Conservation (phyloP, 2,888 invertebrate species). For the Oscheius myriophilus region DNA sequence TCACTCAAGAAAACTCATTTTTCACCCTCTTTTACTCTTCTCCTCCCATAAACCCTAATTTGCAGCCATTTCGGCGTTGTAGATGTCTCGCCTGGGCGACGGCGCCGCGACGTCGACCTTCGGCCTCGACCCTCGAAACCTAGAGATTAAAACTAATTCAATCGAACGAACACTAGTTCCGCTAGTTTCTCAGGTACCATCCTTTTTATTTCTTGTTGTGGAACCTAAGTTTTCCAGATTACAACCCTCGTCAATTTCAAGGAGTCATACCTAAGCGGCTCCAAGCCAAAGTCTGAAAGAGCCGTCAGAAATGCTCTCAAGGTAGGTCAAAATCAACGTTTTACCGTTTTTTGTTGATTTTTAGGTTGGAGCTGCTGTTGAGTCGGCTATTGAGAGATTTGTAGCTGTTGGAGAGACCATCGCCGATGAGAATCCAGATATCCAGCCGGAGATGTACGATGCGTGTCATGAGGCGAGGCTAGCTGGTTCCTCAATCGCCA, state of each 20-base stretch:
- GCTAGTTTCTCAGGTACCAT: constrained; percentile 88
- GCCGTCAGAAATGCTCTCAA: constrained; percentile 81
- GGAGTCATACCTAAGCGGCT: constrained; percentile 77
- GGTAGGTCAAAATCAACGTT: constrained; percentile 43
- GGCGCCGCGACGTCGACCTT: constrained; percentile 29
- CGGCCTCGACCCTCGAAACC: constrained; percentile 69
- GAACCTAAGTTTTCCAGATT: constrained; percentile 77
- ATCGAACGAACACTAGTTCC: constrained; percentile 92
- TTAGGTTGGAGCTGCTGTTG: constrained; percentile 93
- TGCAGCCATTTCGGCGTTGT: constrained; percentile 11
- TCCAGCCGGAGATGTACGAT: constrained; percentile 95
- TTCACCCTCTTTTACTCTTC: neutral
- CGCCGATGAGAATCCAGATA: constrained; percentile 96
- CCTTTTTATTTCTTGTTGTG: neutral
- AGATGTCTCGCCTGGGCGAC: constrained; percentile 20
- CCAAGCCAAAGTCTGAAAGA: constrained; percentile 76
- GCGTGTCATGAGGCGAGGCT: constrained; percentile 95
- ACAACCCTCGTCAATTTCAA: constrained; percentile 87
- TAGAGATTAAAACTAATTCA: constrained; percentile 91
- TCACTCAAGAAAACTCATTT: neutral
- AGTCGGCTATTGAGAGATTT: constrained; percentile 95
- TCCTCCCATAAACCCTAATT: neutral
- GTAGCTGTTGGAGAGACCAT: constrained; percentile 98
- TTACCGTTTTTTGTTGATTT: constrained; percentile 18
- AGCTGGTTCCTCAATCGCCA: constrained; percentile 77